Evolutionary conservation across 53 echinoderm and acorn worm genomes (phyloP).

Genomic region (Temnopleurus reevesii): DNA sequence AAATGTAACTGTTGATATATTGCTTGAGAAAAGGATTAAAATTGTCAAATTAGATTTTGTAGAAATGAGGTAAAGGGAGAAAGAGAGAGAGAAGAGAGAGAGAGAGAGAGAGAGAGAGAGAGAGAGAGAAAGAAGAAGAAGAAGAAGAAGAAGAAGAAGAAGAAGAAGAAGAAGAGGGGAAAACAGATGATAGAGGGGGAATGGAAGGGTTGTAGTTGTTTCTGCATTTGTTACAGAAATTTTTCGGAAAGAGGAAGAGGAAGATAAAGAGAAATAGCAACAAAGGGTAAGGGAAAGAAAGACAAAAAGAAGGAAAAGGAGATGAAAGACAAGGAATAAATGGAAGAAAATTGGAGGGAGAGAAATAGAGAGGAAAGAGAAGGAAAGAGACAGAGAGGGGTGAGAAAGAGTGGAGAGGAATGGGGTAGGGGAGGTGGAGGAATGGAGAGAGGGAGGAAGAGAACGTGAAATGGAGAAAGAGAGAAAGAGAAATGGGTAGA

Average conservation of each 20-base stretch:
- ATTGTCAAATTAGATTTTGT: no score
- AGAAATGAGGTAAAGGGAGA: neutral
- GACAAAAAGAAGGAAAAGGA: neutral
- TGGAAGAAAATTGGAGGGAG: neutral
- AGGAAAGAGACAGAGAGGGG: neutral
- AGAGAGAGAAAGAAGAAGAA: neutral
- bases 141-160: neutral
- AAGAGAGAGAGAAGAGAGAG: neutral
- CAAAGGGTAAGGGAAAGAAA: neutral
- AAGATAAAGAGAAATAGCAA: neutral
- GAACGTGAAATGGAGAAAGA: neutral
- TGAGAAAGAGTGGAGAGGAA: neutral
- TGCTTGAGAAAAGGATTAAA: no score
- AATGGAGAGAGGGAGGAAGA: no score
- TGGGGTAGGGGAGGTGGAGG: neutral
- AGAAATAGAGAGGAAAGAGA: neutral
- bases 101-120: neutral
- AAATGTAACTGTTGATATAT: no score
- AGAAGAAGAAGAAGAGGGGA: neutral
- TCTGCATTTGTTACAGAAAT: no score
- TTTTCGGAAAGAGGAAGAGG: neutral
- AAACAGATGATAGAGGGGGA: neutral
- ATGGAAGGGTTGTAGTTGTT: no score
- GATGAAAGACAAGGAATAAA: neutral
- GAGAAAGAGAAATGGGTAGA: neutral